These are phyloP conservation scores for Megalops cyprinoides DNA, from an alignment of 2,797 vertebrate species.

Conservation along the genomic window DNA sequence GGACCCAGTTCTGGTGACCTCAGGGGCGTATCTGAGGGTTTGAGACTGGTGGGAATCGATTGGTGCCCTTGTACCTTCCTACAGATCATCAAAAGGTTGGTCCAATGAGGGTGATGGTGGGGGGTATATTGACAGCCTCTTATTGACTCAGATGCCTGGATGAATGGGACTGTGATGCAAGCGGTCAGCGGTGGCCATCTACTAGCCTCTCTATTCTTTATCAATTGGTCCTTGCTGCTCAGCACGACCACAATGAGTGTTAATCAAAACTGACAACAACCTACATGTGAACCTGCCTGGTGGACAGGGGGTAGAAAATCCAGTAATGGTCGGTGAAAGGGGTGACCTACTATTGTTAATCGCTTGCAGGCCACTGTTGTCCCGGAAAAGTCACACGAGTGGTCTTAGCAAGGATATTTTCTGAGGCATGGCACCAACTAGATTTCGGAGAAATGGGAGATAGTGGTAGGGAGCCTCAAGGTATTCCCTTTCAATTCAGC, in stretches of 20 bases:
- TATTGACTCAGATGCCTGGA: background rate
- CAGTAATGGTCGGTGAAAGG: background rate
- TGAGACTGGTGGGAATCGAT: background rate
- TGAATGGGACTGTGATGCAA: slow-evolving; percentile 4
- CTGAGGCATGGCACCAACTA: background rate
- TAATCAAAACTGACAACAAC: slow-evolving; percentile 16
- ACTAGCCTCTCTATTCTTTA: background rate
- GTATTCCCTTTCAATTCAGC: background rate
- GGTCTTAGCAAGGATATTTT: background rate
- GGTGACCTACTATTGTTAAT: background rate
- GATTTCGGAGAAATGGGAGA: background rate
- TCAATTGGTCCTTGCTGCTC: background rate
- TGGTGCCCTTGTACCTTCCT: background rate
- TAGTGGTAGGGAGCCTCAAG: background rate
- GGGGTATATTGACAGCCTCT: background rate
- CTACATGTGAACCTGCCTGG: background rate
- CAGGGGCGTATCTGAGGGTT: too few species aligned
- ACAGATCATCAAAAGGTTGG: background rate
- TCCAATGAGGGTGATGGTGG: background rate
- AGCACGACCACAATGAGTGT: background rate
- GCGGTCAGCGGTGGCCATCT: background rate
- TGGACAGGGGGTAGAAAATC: background rate
- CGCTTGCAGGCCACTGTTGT: background rate
- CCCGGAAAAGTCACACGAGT: background rate
- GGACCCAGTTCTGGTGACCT: too few species aligned